Evolutionary conservation across 35 echinoderm and acorn worm species (phyloP).

Genomic region (Heliocidaris erythrogramma): DNA sequence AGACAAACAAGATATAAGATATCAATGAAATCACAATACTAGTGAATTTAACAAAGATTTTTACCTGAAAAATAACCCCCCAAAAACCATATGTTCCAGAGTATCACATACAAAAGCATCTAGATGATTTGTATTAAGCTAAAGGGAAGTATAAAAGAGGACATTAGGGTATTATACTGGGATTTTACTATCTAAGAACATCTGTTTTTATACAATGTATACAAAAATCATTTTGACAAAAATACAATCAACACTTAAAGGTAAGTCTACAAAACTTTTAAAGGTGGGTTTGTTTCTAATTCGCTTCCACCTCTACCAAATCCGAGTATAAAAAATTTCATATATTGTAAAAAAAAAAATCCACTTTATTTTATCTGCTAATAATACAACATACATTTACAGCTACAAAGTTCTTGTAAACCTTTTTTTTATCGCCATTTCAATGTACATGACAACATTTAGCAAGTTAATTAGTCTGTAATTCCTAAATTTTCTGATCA

Average conservation of each 20-base stretch:
- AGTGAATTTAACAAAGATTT: not conserved
- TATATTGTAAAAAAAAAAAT: too few species aligned
- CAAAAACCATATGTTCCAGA: not conserved
- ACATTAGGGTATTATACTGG: not conserved
- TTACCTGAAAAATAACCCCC: not conserved
- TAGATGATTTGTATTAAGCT: not conserved
- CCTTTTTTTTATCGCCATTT: too few species aligned
- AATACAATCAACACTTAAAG: not conserved
- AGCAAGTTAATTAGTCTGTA: too few species aligned
- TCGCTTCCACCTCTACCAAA: not conserved
- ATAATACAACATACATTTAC: too few species aligned
- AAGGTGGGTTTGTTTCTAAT: not conserved
- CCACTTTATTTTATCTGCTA: not conserved
- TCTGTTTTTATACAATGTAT: not conserved
- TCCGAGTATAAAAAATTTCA: not conserved
- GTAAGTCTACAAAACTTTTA: not conserved
- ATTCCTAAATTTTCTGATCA: too few species aligned
- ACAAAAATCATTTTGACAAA: not conserved
- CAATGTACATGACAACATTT: too few species aligned
- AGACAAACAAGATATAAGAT: not conserved
- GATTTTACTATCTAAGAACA: not conserved
- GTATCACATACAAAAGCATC: not conserved
- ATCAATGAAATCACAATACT: not conserved
- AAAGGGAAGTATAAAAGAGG: not conserved
- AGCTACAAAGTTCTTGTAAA: too few species aligned